Evolutionary conservation across 2,888 invertebrate genomes (phyloP), one percentile per base, ranked within the genome.

Genomic region (Plebejus anna): DNA sequence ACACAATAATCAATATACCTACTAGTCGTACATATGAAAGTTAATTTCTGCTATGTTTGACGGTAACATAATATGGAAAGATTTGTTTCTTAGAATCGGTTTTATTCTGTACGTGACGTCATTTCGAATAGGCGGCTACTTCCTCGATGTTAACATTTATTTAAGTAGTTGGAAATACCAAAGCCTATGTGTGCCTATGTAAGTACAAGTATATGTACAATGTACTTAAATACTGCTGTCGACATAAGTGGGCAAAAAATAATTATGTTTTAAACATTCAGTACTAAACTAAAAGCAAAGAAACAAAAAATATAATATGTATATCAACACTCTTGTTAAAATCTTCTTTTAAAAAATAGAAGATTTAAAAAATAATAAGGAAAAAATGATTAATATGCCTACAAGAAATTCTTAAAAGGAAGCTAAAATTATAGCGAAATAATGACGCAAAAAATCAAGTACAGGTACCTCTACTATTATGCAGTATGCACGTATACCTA

Each of bases 31-130:
- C 22, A 1, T 28, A 28, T 28, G 11, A 61, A 28, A 61, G 28
- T 28, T 4, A 61, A 61, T 61, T 1, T 32, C 1, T 13, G 11
- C 13, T 9, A 66, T 28, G 32, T 66, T 36, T 32, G 66, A 66
- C 66, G 32, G 66, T 66, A 66, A 66, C 66, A 66, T 66, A 11
- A n/a, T 13, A 81, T 79, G 87, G 86, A 85, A 88, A 88, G 87
- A 86, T 87, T 87, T 85, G 83, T 84, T 92, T 92, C 91, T 90
- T 84, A 82, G 92, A 91, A 92, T 86, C 86, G 86, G 87, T 90
- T 91, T 91, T 92, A 92, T 91, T 92, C 84, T 83, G 90, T 85
- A 84, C 84, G 86, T 91, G 91, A 92, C 92, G 91, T 91, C 90
- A 91, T 72, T 78, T 76, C 36, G 75, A 77, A 79, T 75, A 76